Evolutionary conservation across 2,888 invertebrate species (phyloP), one percentile per base, ranked within the genome.

Genomic region (Agrypnus murinus): DNA sequence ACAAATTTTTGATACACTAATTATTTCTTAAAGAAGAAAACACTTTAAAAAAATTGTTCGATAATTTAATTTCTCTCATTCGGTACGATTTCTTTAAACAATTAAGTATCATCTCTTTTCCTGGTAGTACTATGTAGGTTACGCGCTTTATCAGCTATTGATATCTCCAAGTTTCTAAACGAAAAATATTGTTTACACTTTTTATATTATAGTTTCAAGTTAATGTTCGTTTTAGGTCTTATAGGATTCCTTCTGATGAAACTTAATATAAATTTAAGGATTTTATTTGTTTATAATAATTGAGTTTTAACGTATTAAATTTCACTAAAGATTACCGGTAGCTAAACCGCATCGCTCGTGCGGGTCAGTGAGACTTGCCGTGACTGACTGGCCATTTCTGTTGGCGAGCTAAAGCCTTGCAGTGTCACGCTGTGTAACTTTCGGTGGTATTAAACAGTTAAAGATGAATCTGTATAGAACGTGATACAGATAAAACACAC

Each of bases 351-450:
- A 34, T 48, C 58, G 64, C 38, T 69, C 69, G 69, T 69, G 69
- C 69, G 58, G 69, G 64, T 64, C 69, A 64, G 45, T 17, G 46
- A 63, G 64, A 46, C 63, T 31, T 64, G 32, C 40, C 69, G 69
- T 64, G 48, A 69, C 69, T 69, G 69, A 69, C 69, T 69, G 69
- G 64, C 69, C 58, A 69, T 53, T 50, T 58, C 69, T 59, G 14
- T 19, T 46, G 46, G 58, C 36, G 53, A 68, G 68, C 46, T 60
- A 5, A 45, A 69, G 50, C 69, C 48, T 57, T 57, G 63, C 69
- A 17, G 64, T 58, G 57, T 69, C 63, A 69, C 69, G 63, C 34
- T 64, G n/a, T 31, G 40, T 69, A 59, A 64, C 63, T 64, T 58
- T 64, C 69, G 58, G 69, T 57, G 58, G 58, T 58, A 64, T 45